Base-by-base conservation (phyloP, 2,113 vertebrate genomes). In the Hemicordylus capensis region DNA sequence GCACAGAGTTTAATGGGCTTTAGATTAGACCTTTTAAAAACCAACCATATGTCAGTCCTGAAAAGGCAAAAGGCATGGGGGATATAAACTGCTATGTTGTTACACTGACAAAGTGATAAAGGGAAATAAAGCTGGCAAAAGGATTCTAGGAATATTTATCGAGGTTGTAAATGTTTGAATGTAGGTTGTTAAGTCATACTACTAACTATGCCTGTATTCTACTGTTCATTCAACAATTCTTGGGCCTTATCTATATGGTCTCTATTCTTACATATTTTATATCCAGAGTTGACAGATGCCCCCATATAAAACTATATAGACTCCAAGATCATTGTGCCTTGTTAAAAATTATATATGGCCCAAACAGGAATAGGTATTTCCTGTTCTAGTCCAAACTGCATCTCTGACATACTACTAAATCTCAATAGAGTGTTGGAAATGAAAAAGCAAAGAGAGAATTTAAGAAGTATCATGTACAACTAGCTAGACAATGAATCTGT, bases 391-490 rank as follows among this genome's bases (percentile, higher is more conserved):
- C 20, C 74, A 58, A 69, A 77, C 44, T 77, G 28, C 19, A 59
- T 67, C 31, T 17, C 8, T 4, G 39, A n/a, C 20, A 9, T 58
- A 20, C 20, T 69, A 5, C 19, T 22, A 54, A 63, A 39, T 66
- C 58, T 76, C 46, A 69, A 88, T 58, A 11, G 1, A 8, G 74
- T 66, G 28, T 20, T 24, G 22, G 81, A 56, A 4, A 81, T 4
- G 4, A 76, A 3, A 1, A 87, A 56, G 1, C 31, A 85, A 15
- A 79, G 70, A 84, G 54, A 46, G 28, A n/a, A 63, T 76, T n/a
- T 0, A 64, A 80, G 70, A 87, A 88, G 56, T 1, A 63, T 84
- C 42, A 70, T 67, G 78, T 6, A 54, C 83, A 89, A 31, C 87
- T 0, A 0, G 42, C 54, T 83, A 28, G 1, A 54, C 26, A 81